These are phyloP conservation scores for Achlya flavicornis DNA, from an alignment of 2,888 invertebrate genomes.

Conservation along the genomic window DNA sequence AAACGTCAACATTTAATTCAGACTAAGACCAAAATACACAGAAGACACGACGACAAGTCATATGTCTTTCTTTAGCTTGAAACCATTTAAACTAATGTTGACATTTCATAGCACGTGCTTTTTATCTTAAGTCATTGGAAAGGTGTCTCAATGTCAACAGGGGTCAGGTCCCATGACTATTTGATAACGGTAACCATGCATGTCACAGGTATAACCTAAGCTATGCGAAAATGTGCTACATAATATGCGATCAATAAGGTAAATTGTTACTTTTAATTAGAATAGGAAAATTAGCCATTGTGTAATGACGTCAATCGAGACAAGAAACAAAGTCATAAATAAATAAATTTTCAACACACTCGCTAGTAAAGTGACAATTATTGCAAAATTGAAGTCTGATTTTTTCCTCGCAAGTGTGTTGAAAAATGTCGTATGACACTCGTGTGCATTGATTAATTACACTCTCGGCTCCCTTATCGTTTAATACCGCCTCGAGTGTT, in stretches of 20 bases:
- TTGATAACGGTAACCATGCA: background rate
- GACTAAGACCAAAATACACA: background rate
- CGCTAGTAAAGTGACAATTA: too few species aligned
- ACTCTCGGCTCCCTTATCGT: too few species aligned
- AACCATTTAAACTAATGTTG: background rate
- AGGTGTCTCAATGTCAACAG: background rate
- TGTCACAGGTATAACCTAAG: too few species aligned
- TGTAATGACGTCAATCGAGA: background rate
- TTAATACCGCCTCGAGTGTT: too few species aligned
- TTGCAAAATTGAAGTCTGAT: too few species aligned
- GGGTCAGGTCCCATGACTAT: background rate
- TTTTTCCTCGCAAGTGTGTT: too few species aligned
- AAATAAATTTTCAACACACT: too few species aligned
- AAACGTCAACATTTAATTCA: background rate
- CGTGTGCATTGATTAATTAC: too few species aligned
- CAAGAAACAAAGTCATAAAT: background rate
- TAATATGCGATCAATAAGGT: too few species aligned
- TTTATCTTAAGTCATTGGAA: background rate
- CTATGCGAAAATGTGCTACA: too few species aligned
- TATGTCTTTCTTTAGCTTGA: background rate
- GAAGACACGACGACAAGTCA: background rate
- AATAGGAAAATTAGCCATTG: background rate
- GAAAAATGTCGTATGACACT: too few species aligned
- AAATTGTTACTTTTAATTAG: background rate
- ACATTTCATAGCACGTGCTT: conserved; percentile 8